Evolutionary conservation across 2,888 invertebrate genomes (phyloP).

Genomic region (Panopea generosa): DNA sequence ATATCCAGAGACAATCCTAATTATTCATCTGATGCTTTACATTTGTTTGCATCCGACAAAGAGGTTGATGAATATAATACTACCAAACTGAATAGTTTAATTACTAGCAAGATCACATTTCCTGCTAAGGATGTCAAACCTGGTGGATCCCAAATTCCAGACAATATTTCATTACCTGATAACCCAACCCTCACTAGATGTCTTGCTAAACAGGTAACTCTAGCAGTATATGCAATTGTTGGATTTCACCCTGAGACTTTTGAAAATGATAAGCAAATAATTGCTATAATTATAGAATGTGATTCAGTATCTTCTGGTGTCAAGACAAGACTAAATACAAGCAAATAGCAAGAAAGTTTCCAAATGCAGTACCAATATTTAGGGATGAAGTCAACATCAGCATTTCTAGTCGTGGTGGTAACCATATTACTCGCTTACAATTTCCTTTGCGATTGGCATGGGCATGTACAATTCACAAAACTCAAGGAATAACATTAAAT

Average conservation of each 20-base stretch:
- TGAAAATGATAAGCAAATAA: background rate
- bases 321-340: constrained; percentile 18
- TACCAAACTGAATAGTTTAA: constrained; percentile 4
- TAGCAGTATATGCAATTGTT: constrained; percentile 10
- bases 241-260: constrained; percentile 9
- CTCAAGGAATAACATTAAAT: constrained; percentile 6
- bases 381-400: constrained; percentile 23
- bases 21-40: constrained; percentile 16
- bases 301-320: constrained; percentile 15
- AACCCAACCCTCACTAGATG: constrained; percentile 19
- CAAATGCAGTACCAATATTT: constrained; percentile 23
- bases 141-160: constrained; percentile 8
- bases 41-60: constrained; percentile 19
- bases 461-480: constrained; percentile 9
- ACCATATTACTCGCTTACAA: constrained; percentile 6
- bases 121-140: constrained; percentile 15
- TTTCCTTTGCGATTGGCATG: constrained; percentile 8
- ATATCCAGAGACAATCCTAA: constrained; percentile 16
- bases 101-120: constrained; percentile 9
- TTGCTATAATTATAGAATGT: constrained; percentile 3
- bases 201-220: constrained; percentile 15
- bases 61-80: constrained; percentile 17
- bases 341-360: constrained; percentile 13
- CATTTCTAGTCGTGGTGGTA: constrained; percentile 9
- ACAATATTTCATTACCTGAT: constrained; percentile 25